Percentiles rank a stretch among this genome's conserved stretches.
phyloP scores from a whole-genome alignment of 2,113 vertebrate genomes.

The Podarcis muralis region DNA sequence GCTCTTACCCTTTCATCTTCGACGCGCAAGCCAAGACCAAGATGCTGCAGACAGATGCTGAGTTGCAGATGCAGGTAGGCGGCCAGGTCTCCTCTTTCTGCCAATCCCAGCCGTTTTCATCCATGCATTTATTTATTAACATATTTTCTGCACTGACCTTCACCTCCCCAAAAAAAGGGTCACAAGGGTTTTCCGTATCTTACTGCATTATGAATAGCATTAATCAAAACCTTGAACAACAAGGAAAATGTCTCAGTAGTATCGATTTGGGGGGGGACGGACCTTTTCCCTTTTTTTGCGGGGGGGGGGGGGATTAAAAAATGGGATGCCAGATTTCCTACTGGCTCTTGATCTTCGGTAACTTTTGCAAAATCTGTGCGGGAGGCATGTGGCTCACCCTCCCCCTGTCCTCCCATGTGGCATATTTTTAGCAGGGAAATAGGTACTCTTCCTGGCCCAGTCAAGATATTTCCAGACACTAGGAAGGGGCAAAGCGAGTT shows the following conservation, averaged over 20 bases:
- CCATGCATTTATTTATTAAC: too few relatives aligned
- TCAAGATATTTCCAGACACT: not conserved
- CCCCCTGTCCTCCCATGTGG: not conserved
- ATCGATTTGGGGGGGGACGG: not conserved
- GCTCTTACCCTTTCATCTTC: slow-evolving; percentile 96
- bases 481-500: not conserved
- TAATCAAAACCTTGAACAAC: too few relatives aligned
- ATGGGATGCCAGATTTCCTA: not conserved
- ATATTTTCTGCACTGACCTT: too few relatives aligned
- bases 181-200: too few relatives aligned
- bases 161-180: too few relatives aligned
- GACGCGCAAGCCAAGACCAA: slow-evolving; percentile 98
- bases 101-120: not conserved
- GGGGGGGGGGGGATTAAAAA: too few relatives aligned
- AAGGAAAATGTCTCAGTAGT: not conserved
- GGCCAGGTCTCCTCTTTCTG: not conserved
- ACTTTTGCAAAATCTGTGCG: too few relatives aligned
- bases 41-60: slow-evolving; percentile 97
- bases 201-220: too few relatives aligned
- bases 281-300: too few relatives aligned
- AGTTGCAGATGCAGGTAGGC: slow-evolving; percentile 96
- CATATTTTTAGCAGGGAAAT: not conserved
- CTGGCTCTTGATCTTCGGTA: not conserved
- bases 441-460: not conserved
- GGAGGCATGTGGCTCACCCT: not conserved